Percentiles rank a stretch among this genome's conserved stretches.
Evolutionary conservation across 2,888 invertebrate species (phyloP).

Genomic region (Drosophila histrio): DNA sequence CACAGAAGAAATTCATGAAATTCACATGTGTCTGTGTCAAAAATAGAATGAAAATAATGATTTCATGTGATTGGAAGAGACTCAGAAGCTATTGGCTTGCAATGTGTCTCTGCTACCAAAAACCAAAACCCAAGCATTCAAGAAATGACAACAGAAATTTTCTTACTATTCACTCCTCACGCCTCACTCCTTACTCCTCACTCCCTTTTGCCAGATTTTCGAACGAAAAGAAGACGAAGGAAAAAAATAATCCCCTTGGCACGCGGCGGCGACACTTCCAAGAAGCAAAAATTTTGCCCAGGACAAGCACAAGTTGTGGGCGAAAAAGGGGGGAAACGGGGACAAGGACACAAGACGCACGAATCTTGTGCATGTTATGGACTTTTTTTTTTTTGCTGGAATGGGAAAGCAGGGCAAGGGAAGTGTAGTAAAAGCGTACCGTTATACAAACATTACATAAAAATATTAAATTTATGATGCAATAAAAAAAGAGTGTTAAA

Average conservation of each 20-base stretch:
- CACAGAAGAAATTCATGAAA: neutral
- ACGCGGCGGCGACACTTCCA: slow-evolving; percentile 74
- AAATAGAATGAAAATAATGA: neutral
- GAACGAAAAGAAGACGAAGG: slow-evolving; percentile 7
- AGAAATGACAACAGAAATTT: slow-evolving; percentile 75
- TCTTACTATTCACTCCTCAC: neutral
- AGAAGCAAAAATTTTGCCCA: slow-evolving; percentile 66
- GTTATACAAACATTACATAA: slow-evolving; percentile 80
- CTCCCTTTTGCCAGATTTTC: slow-evolving; percentile 57
- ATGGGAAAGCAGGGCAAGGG: slow-evolving; percentile 22
- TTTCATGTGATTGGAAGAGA: slow-evolving; percentile 20
- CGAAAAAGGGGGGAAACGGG: neutral
- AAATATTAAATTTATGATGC: slow-evolving; percentile 80
- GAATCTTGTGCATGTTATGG: slow-evolving; percentile 61
- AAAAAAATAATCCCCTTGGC: slow-evolving; percentile 64
- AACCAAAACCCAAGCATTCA: slow-evolving; percentile 63
- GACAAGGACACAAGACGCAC: slow-evolving; percentile 46
- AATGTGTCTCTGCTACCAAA: slow-evolving; percentile 34
- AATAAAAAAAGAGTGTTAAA: slow-evolving; percentile 77
- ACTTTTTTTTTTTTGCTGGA: slow-evolving; percentile 51
- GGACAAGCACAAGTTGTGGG: slow-evolving; percentile 1
- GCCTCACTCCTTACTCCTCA: neutral
- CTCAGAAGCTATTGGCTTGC: slow-evolving; percentile 36
- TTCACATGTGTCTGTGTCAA: neutral
- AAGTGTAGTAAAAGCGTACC: slow-evolving; percentile 74